Evolutionary conservation across 2,888 invertebrate genomes (phyloP), one percentile per base, ranked within the genome.

Genomic region (Pollenia griseotomentosa): DNA sequence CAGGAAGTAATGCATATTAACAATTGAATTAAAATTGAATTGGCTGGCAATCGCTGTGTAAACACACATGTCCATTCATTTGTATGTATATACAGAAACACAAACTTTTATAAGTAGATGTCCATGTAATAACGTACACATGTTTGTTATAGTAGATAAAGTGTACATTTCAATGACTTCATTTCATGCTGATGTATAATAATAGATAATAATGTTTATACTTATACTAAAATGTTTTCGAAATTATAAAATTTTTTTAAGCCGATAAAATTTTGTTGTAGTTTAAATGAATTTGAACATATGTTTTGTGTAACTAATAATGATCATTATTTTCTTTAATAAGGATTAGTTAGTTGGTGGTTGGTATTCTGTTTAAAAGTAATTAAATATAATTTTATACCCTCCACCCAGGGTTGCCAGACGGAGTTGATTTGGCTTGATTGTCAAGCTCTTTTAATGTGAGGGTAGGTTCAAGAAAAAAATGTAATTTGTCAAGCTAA

Each of bases 21-120:
- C 79, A 84, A 79, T 79, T 78, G 73, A 71, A 78, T 78, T 83
- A 73, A 78, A 83, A 48, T 78, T 9, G n/a, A 68, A 61, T 78
- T 73, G 65, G 65, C 23, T 82, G 57, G 16, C 53, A 61, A 61
- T 71, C 40, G 16, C 23, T 61, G 68, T 70, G 68, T 61, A n/a
- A 48, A 53, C 7, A 53, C 2, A 11, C 46, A 10, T 66, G 19
- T 12, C 7, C 9, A 46, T 16, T 1, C 33, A 33, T 12, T 12
- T 2, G 12, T 9, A 53, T 79, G 48, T 16, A 16, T 57, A 81
- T 19, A 66, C 14, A 23, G 9, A n/a, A 19, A 42, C 14, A 57
- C 6, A 48, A 2, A 14, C 5, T 2, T 51, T 63, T 44, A 19
- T 19, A 53, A n/a, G 53, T 53, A 23, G 2, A 40, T 55, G 14